Evolutionary conservation across 2,113 vertebrate genomes (phyloP).

Genomic region (Agelaius phoeniceus): DNA sequence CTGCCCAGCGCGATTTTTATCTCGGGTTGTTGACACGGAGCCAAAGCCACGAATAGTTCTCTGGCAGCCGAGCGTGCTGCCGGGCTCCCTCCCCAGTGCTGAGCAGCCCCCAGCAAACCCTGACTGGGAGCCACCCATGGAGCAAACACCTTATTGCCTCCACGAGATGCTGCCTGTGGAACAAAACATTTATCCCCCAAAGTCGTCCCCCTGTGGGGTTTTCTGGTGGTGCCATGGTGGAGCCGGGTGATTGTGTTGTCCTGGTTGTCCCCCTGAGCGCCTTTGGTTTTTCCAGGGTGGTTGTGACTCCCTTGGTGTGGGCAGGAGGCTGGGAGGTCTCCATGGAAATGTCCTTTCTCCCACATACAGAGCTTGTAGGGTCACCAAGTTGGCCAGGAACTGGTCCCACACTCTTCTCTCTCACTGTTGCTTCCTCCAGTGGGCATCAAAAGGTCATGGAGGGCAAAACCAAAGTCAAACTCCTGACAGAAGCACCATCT

Average conservation of each 20-base stretch:
- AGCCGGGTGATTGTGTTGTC: not conserved
- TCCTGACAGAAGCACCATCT: not conserved
- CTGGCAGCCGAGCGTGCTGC: constrained; percentile 23
- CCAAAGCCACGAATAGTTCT: constrained; percentile 35
- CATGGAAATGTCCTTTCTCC: not conserved
- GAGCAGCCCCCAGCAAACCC: not conserved
- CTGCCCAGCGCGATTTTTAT: constrained; percentile 17
- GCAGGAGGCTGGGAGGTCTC: not conserved
- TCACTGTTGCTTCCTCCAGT: fast-evolving
- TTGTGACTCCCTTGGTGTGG: not conserved
- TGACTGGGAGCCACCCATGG: fast-evolving
- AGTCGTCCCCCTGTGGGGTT: not conserved
- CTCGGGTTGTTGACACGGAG: not conserved
- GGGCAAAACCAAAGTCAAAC: not conserved
- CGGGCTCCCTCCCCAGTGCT: not conserved
- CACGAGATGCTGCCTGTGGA: fast-evolving
- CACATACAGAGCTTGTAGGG: fast-evolving
- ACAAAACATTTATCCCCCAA: not conserved
- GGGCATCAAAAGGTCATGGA: not conserved
- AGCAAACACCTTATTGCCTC: not conserved
- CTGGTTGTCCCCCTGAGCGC: not conserved
- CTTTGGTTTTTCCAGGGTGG: not conserved
- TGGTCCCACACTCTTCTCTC: not conserved
- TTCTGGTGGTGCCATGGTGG: not conserved
- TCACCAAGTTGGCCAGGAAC: not conserved